Conservation (phyloP, 2,797 vertebrate species). For the Morelia viridis region DNA sequence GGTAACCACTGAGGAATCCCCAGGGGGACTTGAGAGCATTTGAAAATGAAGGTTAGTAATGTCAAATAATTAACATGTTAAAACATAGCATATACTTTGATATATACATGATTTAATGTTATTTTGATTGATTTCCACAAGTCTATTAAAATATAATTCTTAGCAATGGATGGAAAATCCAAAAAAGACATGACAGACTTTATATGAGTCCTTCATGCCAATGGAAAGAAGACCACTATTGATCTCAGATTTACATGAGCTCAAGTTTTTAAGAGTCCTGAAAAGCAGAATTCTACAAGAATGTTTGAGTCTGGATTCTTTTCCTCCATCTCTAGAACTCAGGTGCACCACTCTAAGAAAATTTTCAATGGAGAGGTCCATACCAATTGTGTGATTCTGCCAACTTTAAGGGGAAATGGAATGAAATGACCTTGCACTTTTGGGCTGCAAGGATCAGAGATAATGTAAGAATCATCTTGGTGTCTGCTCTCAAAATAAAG, state of each 20-base stretch:
- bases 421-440: not conserved
- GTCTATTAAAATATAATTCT: not conserved
- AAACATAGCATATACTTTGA: not conserved
- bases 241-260: not conserved
- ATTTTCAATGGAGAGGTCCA: not conserved
- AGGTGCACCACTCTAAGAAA: not conserved
- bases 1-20: not conserved
- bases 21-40: not conserved
- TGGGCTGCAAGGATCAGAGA: not conserved
- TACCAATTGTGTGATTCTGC: not conserved
- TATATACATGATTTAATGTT: not conserved
- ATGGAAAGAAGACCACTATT: not conserved
- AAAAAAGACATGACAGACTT: not conserved
- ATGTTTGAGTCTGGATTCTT: not conserved
- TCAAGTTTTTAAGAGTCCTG: not conserved
- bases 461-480: not conserved
- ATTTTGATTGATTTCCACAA: not conserved
- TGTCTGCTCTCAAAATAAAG: not conserved
- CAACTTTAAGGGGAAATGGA: not conserved
- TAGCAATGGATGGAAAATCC: not conserved
- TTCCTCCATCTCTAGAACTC: not conserved
- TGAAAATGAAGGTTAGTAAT: not conserved
- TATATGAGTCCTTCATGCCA: not conserved
- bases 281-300: not conserved
- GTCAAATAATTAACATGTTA: not conserved